Base-by-base conservation (phyloP, 2,888 invertebrate species). In the Lobophora halterata region DNA sequence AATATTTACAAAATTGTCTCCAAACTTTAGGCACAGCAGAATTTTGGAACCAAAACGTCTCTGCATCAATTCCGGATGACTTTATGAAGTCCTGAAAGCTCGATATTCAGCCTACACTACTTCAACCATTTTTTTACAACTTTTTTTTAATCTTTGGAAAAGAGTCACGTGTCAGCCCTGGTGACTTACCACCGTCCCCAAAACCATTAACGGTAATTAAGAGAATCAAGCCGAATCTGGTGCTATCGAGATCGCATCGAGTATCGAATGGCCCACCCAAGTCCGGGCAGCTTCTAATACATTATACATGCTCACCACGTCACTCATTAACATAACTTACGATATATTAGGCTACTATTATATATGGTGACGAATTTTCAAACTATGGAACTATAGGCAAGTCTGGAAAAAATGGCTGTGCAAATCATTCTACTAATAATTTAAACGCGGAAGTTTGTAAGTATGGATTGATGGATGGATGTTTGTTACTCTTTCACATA, bases 121-220 rank as follows among this genome's bases (percentile, higher is more conserved):
- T n/a, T n/a, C n/a, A n/a, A n/a, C n/a, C n/a, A n/a, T n/a, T n/a
- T n/a, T n/a, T n/a, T n/a, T n/a, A n/a, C n/a, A n/a, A n/a, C n/a
- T n/a, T n/a, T n/a, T n/a, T n/a, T n/a, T n/a, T n/a, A n/a, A n/a
- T n/a, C n/a, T n/a, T n/a, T n/a, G n/a, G n/a, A n/a, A n/a, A n/a
- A n/a, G n/a, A n/a, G n/a, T 7, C 12, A 8, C 3, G 25, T 53
- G 52, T 25, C 47, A 49, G 50, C 64, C 58, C 61, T 63, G 46
- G 62, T 65, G 52, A 61, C 49, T 57, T 64, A 67, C 60, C 57
- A 67, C 62, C 63, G 65, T 69, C 65, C 50, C 60, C 49, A 49
- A 54, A 55, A 55, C 79, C 82, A 83, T 85, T 81, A 83, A 81
- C 77, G 70, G 83, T 81, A 83, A 85, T 85, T 85, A 85, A 85